These are phyloP conservation scores for Himalopsyche phryganea DNA, from an alignment of 1,140 invertebrate species.

Conservation along the genomic window DNA sequence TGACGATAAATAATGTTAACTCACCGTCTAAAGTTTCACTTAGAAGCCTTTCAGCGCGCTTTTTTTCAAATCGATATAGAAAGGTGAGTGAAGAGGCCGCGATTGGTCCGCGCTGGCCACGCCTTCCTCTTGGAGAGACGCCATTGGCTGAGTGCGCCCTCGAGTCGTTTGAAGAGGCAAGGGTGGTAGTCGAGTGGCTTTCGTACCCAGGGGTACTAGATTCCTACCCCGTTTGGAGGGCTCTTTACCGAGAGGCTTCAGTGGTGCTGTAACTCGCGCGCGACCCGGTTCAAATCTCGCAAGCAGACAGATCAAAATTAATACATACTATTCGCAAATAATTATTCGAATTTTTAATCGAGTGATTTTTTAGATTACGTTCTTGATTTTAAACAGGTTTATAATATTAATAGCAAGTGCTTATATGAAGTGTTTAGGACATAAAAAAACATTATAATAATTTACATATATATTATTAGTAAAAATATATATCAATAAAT, in stretches of 20 bases:
- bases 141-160: conserved; percentile 27
- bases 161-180: background rate
- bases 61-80: conserved; percentile 33
- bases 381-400: too few relatives aligned
- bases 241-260: background rate
- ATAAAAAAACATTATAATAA: too few relatives aligned
- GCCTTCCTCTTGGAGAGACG: background rate
- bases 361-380: too few relatives aligned
- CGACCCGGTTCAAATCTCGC: background rate
- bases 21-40: conserved; percentile 22
- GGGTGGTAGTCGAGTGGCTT: background rate
- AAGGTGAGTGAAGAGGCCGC: conserved; percentile 13
- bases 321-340: too few relatives aligned
- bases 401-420: too few relatives aligned
- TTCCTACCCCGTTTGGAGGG: background rate
- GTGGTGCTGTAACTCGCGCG: background rate
- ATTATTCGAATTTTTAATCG: too few relatives aligned
- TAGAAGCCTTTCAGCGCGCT: conserved; percentile 17
- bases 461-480: too few relatives aligned
- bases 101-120: conserved; percentile 22
- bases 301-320: too few relatives aligned
- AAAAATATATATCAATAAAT: too few relatives aligned
- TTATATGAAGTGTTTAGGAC: too few relatives aligned
- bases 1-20: background rate
- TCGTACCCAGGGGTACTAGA: background rate